Base-by-base conservation (phyloP, 2,797 vertebrate species). In the Diplodus sargus region DNA sequence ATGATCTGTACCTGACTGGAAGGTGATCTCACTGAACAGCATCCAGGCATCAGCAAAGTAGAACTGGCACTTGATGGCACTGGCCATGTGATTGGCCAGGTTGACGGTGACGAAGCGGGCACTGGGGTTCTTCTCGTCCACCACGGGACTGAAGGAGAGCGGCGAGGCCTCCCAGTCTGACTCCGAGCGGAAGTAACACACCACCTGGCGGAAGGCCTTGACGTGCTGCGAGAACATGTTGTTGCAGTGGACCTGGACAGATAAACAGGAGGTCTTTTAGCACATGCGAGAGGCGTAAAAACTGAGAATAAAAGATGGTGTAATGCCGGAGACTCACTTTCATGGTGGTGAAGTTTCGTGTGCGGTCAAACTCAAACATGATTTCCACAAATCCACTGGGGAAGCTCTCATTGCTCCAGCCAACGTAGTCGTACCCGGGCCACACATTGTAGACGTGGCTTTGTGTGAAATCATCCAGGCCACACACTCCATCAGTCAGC, bases 11-110 rank as follows among this genome's bases (percentile, higher is more conserved):
- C 98, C 98, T 90, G 98, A 99, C 91, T 99, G 97, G 90, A 99
- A 99, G 80, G 98, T 98, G 93, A 99, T 97, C 92, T 99, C 98
- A 3, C 98, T 99, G 95, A 99, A 99, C 96, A 99, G 94, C 97
- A 99, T 97, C 98, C 98, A 99, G 53, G 94, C 89, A 9, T 99
- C 98, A 0, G 97, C 96, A 0, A 99, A 99, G 91, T 97, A 97
- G 89, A 97, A 99, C 77, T 98, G 98, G 92, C 98, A 99, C 89
- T 97, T 99, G 87, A 99, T 98, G 86, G 97, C 96, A 0, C 95
- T 97, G 79, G 98, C 98, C 98, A 99, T 99, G 86, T 96, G 97
- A 91, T 99, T 97, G 62, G 96, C 94, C 30, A 99, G 95, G 43
- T 96, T 95, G 81, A 99, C 96, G 0, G 97, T 98, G 90, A 99